Evolutionary conservation across 2,797 vertebrate species (phyloP).

Genomic region (Oreortyx pictus): DNA sequence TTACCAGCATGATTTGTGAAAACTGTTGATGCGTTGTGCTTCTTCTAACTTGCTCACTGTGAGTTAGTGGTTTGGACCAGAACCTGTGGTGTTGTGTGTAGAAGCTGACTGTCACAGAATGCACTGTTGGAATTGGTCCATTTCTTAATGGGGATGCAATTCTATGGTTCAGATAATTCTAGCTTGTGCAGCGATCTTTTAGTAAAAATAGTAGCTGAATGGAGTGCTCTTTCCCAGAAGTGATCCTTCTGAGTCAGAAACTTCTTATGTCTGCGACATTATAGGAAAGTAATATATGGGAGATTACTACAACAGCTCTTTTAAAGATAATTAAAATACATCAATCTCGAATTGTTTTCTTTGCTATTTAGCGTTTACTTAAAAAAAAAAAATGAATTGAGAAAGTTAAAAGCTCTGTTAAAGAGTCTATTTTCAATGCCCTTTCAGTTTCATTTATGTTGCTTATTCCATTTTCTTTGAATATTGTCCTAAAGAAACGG

Average conservation of each 20-base stretch:
- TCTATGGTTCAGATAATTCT: not conserved
- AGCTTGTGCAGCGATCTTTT: not conserved
- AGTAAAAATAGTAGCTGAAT: not conserved
- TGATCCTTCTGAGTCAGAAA: not conserved
- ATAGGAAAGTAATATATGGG: not conserved
- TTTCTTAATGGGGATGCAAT: not conserved
- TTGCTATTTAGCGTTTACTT: not conserved
- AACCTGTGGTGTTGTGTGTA: not conserved
- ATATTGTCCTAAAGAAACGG: not conserved
- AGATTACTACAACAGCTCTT: constrained; percentile 27
- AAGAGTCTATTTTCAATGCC: not conserved
- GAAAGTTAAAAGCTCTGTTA: not conserved
- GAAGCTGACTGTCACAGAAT: not conserved
- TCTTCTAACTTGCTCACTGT: not conserved
- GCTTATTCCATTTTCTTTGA: not conserved
- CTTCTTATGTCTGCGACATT: not conserved
- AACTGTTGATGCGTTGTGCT: not conserved
- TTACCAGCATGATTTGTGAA: not conserved
- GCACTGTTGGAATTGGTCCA: not conserved
- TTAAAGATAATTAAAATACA: constrained; percentile 25
- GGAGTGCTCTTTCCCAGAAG: not conserved
- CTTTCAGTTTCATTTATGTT: not conserved
- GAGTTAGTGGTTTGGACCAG: not conserved
- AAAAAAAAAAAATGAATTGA: constrained; percentile 25
- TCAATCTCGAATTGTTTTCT: not conserved